Base-by-base conservation (phyloP, 2,797 vertebrate species). In the Parauchenoglanis punctatus region DNA sequence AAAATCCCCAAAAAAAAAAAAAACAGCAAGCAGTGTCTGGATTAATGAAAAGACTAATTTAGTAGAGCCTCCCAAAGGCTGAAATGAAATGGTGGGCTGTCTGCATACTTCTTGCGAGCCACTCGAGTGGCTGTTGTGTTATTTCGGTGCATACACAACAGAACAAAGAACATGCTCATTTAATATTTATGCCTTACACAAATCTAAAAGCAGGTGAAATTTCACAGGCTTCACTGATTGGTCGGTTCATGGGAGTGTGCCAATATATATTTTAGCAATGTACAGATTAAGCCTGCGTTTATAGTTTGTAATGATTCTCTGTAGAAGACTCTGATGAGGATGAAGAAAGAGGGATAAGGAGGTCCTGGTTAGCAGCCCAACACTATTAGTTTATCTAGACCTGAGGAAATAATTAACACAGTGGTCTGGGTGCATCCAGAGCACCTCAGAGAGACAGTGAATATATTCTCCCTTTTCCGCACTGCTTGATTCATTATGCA, bases 11-110 rank as follows among this genome's bases (percentile, higher is more conserved):
- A 31, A 52, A 85, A 81, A 86, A 68, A 25, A 28, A 68, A 85
- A 89, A 70, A 86, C 35, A 49, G 46, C 83, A 83, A 85, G 88
- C 77, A 1, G 81, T 75, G 59, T 86, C 89, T 88, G 63, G 59
- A 67, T 90, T 89, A 84, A 86, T 90, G 86, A 86, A 85, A 88
- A 89, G 77, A 84, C 61, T 85, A 88, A 89, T 89, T 85, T 89
- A 68, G 85, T 90, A 87, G 88, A 85, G 87, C 70, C 63, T 87
- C 85, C 54, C 84, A 87, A 76, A 83, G 87, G 87, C 88, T 90
- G 73, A 89, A 88, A 87, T 90, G 84, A 91, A 90, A 91, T 83
- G 85, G 78, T 84, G 82, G 86, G 86, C 70, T 89, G 86, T 87
- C 75, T 70, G 75, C 86, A 58, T 85, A 56, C 68, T 89, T 87